Percentiles rank a stretch among this genome's conserved stretches.
Conservation (phyloP, 1,140 invertebrate species). For the Aethina tumida region DNA sequence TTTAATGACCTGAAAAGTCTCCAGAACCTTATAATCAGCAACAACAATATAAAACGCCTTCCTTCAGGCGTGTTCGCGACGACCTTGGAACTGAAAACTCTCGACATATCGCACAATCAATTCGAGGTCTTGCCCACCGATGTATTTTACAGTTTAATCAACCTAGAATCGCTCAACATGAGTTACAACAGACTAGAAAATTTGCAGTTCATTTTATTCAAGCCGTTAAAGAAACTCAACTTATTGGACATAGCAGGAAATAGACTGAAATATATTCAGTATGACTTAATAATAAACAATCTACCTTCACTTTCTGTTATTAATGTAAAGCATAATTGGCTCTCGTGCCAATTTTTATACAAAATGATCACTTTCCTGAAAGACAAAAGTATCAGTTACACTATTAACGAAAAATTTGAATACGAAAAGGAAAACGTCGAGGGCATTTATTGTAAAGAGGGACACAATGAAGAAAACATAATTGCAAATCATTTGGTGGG, state of each 20-base stretch:
- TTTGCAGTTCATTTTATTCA: constrained; percentile 21
- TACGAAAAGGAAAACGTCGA: constrained; percentile 29
- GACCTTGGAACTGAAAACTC: constrained; percentile 15
- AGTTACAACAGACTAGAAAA: constrained; percentile 24
- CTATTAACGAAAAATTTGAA: constrained; percentile 23
- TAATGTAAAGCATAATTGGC: constrained; percentile 27
- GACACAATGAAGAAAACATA: no score
- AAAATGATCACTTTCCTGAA: constrained; percentile 27
- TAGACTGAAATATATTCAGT: constrained; percentile 25
- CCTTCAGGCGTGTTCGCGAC: constrained; percentile 13
- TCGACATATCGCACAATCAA: constrained; percentile 24
- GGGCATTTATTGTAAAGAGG: constrained; percentile 28
- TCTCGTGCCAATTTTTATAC: constrained; percentile 25
- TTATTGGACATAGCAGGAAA: constrained; percentile 27
- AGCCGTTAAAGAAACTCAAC: constrained; percentile 21
- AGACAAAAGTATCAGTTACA: constrained; percentile 24
- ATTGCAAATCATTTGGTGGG: no score
- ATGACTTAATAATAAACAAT: constrained; percentile 24
- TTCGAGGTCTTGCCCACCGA: constrained; percentile 8
- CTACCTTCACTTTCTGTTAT: constrained; percentile 24
- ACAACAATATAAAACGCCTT: constrained; percentile 17
- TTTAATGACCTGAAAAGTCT: constrained; percentile 20
- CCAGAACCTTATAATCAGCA: constrained; percentile 14
- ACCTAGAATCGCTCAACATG: constrained; percentile 28
- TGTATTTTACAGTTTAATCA: constrained; percentile 20